These are phyloP conservation scores for Austrofundulus limnaeus DNA, from an alignment of 2,113 vertebrate species.

Conservation along the genomic window DNA sequence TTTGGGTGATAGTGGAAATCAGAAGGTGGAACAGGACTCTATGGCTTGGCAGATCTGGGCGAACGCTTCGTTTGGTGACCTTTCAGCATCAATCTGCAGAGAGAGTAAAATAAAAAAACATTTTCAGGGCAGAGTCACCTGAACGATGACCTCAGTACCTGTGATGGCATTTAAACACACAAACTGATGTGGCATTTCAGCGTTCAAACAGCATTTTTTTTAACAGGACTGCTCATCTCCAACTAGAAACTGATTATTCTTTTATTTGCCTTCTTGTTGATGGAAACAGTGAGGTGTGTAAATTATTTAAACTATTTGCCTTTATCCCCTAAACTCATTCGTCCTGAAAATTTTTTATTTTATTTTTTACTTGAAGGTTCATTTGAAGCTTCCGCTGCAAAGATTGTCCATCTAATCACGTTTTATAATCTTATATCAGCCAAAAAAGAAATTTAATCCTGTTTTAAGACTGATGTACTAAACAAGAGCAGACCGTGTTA, in stretches of 20 bases:
- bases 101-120: no score
- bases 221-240: slow-evolving; percentile 11
- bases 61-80: slow-evolving; percentile 86
- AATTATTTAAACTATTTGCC: no score
- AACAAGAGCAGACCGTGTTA: no score
- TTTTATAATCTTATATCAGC: no score
- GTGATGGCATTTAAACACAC: slow-evolving; percentile 38
- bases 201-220: slow-evolving; percentile 27
- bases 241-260: slow-evolving; percentile 1
- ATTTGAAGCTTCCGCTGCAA: no score
- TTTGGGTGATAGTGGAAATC: slow-evolving; percentile 21
- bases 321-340: no score
- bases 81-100: slow-evolving; percentile 88
- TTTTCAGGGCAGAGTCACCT: not conserved
- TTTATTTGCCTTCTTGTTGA: not conserved
- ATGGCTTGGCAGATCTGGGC: slow-evolving; percentile 84
- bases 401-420: no score
- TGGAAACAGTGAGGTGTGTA: slow-evolving; percentile 10
- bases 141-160: slow-evolving; percentile 30
- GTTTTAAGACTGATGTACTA: no score
- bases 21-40: slow-evolving; percentile 78
- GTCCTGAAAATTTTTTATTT: no score
- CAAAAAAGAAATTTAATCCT: no score
- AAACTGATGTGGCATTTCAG: slow-evolving; percentile 49
- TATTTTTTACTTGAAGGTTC: no score